These are phyloP conservation scores for Eonycteris spelaea DNA, from an alignment of 2,113 vertebrate genomes.

Conservation along the genomic window DNA sequence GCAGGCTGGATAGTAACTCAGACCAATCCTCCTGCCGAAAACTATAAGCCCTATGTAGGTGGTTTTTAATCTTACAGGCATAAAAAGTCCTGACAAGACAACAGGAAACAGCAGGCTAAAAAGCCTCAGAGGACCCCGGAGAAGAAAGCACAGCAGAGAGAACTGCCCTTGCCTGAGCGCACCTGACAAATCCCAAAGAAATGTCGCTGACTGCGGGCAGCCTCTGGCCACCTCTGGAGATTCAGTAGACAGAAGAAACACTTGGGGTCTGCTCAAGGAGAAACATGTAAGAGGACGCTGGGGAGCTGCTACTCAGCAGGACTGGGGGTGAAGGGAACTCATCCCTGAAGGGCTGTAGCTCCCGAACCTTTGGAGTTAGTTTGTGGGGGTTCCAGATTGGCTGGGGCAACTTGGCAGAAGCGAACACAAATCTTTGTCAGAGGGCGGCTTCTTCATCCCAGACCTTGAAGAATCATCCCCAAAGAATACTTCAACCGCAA, in stretches of 20 bases:
- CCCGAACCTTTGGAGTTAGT: background rate
- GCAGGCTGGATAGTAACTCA: background rate
- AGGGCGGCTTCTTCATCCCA: background rate
- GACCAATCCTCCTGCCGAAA: background rate
- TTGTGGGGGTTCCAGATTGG: background rate
- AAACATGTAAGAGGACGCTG: background rate
- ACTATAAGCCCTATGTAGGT: background rate
- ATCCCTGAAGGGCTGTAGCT: background rate
- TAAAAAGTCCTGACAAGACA: background rate
- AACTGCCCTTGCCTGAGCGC: background rate
- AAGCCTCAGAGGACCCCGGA: background rate
- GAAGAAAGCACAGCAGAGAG: background rate
- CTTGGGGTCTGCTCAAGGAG: background rate
- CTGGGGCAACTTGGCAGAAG: background rate
- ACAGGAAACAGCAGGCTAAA: background rate
- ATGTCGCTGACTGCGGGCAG: background rate
- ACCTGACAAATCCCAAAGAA: rapidly evolving
- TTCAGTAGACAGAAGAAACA: background rate
- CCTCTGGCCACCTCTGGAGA: background rate
- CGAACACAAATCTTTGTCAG: background rate
- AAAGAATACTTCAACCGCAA: background rate
- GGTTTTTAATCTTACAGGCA: background rate
- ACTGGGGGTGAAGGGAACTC: too few species aligned
- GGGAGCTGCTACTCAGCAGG: background rate
- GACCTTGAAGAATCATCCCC: background rate